Percentiles rank a stretch among this genome's conserved stretches.
Evolutionary conservation across 2,888 invertebrate species (phyloP).

Genomic region (Drosophila yooni): DNA sequence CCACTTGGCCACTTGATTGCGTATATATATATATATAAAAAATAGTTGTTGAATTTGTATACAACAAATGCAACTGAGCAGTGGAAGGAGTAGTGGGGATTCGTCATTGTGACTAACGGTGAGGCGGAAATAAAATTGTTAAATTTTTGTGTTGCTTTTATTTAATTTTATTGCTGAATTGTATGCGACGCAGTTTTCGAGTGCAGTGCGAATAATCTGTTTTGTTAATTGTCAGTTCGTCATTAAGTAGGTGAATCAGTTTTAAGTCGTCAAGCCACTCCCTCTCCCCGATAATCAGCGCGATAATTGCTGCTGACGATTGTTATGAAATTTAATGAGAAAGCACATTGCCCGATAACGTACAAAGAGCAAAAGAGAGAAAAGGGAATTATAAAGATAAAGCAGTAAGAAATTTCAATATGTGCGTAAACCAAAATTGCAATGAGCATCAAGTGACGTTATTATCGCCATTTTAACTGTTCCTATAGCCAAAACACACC

Average conservation of each 20-base stretch:
- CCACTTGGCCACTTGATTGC: conserved; percentile 34
- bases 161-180: conserved; percentile 5
- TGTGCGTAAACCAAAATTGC: not conserved
- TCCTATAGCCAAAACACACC: not conserved
- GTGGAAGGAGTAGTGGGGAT: not conserved
- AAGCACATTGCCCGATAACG: conserved; percentile 54
- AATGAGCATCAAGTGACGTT: conserved; percentile 24
- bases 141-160: conserved; percentile 1
- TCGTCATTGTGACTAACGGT: conserved; percentile 33
- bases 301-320: conserved; percentile 41
- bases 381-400: not conserved
- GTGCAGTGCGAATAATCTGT: conserved; percentile 39
- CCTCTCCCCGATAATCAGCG: conserved; percentile 26
- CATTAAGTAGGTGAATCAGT: conserved; percentile 60
- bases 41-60: not conserved
- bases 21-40: not conserved
- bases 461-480: conserved; percentile 17
- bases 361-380: not conserved
- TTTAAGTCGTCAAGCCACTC: conserved; percentile 44
- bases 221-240: conserved; percentile 64
- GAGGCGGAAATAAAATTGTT: not conserved
- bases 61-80: not conserved
- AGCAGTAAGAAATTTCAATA: conserved; percentile 15
- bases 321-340: conserved; percentile 52
- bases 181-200: conserved; percentile 35